Evolutionary conservation across 2,797 vertebrate species (phyloP).

Genomic region (Synaphobranchus kaupii): DNA sequence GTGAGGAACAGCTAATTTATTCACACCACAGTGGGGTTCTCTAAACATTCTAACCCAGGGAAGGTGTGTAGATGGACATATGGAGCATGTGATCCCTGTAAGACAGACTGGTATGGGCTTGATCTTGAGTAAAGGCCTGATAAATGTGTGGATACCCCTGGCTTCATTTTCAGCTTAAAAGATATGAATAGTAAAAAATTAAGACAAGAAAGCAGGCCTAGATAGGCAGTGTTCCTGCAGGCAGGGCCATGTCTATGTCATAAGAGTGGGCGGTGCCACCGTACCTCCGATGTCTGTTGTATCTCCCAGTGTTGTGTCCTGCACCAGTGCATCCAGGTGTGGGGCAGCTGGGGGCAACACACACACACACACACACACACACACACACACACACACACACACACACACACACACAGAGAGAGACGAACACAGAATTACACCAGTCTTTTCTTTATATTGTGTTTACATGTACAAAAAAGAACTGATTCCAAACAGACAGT

Average conservation of each 20-base stretch:
- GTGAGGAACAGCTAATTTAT: neutral
- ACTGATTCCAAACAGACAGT: neutral
- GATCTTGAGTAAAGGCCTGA: neutral
- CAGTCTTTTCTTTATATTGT: neutral
- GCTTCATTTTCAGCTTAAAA: neutral
- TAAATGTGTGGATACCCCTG: neutral
- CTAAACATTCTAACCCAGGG: neutral
- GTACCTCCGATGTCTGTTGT: slow-evolving; percentile 92
- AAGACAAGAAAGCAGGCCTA: neutral
- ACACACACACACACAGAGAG: neutral
- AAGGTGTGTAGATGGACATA: neutral
- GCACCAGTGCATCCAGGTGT: slow-evolving; percentile 94
- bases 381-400: neutral
- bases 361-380: slow-evolving; percentile 22
- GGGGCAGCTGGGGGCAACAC: slow-evolving; percentile 81
- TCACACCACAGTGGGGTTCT: neutral
- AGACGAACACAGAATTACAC: neutral
- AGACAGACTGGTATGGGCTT: neutral
- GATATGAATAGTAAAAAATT: neutral
- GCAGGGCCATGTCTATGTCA: neutral
- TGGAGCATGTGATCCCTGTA: neutral
- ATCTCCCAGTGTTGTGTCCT: slow-evolving; percentile 91
- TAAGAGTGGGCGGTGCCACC: slow-evolving; percentile 22
- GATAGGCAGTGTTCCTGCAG: neutral
- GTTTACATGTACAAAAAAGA: neutral